Percentiles rank a stretch among this genome's conserved stretches.
phyloP scores from a whole-genome alignment of 2,797 vertebrate genomes.

The Emys orbicularis region DNA sequence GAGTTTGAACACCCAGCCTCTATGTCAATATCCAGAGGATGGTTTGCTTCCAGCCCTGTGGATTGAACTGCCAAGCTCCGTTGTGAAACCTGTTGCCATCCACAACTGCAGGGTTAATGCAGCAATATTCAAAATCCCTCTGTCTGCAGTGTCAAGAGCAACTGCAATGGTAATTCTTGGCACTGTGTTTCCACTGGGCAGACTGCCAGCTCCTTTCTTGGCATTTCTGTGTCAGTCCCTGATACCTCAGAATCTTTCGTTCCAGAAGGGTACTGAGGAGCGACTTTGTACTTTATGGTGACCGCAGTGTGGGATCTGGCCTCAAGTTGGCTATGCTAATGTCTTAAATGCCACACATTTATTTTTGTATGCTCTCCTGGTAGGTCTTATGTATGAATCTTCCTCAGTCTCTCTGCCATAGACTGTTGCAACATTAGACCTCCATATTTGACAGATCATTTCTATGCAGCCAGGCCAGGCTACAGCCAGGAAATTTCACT shows the following conservation, averaged over 20 bases:
- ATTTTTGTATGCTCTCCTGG: background rate
- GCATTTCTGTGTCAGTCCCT: constrained; percentile 25
- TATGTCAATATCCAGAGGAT: background rate
- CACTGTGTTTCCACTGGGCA: constrained; percentile 51
- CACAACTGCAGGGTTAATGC: background rate
- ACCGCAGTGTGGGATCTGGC: background rate
- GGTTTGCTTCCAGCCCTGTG: background rate
- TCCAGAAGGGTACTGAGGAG: constrained; percentile 50
- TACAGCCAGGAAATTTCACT: background rate
- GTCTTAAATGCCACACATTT: background rate
- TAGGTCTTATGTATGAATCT: background rate
- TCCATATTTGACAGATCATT: background rate
- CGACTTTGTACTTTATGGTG: constrained; percentile 5
- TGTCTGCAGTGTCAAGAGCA: constrained; percentile 33
- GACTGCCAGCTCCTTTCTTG: constrained; percentile 58
- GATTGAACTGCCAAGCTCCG: background rate
- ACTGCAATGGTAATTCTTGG: constrained; percentile 44
- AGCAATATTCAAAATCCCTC: background rate
- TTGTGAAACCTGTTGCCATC: background rate
- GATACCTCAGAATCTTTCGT: constrained; percentile 42
- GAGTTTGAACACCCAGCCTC: background rate
- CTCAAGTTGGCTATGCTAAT: background rate
- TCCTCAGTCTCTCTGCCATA: background rate
- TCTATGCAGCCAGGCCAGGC: background rate
- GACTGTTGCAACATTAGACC: background rate